Conservation (phyloP, 2,113 vertebrate species). For the Trachemys scripta region DNA sequence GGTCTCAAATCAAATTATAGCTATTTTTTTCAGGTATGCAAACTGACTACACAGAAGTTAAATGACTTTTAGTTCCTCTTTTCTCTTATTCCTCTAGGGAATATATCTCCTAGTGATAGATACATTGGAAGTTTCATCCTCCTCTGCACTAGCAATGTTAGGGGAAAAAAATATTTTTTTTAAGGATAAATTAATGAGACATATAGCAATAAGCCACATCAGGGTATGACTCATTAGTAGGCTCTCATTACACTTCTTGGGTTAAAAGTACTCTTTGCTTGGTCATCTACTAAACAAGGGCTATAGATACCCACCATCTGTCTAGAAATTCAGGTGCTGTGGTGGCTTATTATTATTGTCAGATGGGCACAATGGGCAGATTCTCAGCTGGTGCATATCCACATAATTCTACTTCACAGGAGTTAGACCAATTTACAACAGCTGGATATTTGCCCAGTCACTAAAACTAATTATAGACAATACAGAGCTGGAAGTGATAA, state of each 20-base stretch:
- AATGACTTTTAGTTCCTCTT: neutral
- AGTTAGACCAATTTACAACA: neutral
- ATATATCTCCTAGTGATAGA: neutral
- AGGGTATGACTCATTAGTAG: neutral
- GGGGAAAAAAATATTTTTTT: neutral
- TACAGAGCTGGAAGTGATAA: neutral
- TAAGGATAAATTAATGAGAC: neutral
- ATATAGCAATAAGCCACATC: neutral
- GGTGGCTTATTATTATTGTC: neutral
- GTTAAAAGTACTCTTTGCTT: slow-evolving; percentile 40
- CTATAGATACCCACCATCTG: fast-evolving
- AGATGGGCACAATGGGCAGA: neutral
- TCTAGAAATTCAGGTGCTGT: neutral
- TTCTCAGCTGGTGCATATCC: neutral
- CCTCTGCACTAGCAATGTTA: neutral
- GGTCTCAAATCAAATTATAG: neutral
- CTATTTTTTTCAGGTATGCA: neutral
- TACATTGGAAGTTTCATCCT: neutral
- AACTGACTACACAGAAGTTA: neutral
- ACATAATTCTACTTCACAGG: neutral
- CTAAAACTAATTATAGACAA: neutral
- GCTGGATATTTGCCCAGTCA: neutral
- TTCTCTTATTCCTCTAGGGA: neutral
- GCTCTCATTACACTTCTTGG: neutral
- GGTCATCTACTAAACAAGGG: slow-evolving; percentile 37